Percentiles rank a stretch among this genome's conserved stretches.
Evolutionary conservation across 2,113 vertebrate species (phyloP).

Genomic region (Ptilorrhoa leucosticta): DNA sequence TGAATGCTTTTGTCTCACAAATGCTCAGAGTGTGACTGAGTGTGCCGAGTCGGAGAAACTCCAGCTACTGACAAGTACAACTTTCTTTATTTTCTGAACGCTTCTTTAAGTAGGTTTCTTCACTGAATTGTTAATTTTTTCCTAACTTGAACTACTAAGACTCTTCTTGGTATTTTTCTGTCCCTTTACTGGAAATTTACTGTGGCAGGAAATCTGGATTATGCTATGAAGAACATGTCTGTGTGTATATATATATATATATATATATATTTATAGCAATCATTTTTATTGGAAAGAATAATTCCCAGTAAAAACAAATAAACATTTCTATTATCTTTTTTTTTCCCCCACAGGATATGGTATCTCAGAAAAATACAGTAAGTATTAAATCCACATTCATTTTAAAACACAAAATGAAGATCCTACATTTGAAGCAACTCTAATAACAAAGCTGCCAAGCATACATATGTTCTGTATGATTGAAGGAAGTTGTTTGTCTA

Average conservation of each 20-base stretch:
- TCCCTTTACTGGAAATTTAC: neutral
- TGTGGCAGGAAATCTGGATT: neutral
- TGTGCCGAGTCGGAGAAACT: neutral
- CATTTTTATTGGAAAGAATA: neutral
- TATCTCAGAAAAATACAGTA: constrained; percentile 93
- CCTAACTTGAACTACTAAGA: neutral
- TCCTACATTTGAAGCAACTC: neutral
- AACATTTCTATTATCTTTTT: neutral
- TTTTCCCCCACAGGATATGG: constrained; percentile 80
- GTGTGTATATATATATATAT: fast-evolving
- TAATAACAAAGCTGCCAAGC: neutral
- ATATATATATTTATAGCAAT: neutral
- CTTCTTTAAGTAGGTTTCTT: neutral
- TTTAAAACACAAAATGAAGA: neutral
- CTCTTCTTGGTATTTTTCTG: neutral
- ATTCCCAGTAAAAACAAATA: neutral
- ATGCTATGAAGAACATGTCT: neutral
- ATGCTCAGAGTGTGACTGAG: neutral
- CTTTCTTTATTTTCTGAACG: neutral
- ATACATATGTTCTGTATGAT: neutral
- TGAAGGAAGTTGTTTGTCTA: neutral
- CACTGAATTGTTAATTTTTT: neutral
- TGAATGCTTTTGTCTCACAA: neutral
- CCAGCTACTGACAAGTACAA: neutral
- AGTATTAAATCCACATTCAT: constrained; percentile 71